These are phyloP conservation scores for Scytalopus superciliaris DNA, from an alignment of 2,113 vertebrate species.

Conservation along the genomic window DNA sequence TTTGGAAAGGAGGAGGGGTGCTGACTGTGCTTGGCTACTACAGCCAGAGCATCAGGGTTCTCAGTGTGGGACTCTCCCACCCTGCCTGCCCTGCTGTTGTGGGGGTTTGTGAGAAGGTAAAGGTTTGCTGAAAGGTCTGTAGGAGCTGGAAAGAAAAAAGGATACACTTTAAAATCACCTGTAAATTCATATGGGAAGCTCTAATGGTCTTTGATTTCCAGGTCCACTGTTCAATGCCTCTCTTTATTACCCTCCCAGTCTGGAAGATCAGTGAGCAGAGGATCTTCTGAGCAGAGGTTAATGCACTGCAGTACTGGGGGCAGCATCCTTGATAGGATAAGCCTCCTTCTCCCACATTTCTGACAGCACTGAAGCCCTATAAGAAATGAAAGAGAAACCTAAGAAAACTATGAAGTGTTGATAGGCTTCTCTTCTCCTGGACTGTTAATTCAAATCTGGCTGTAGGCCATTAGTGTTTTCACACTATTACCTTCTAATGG, in stretches of 20 bases:
- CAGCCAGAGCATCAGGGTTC: accelerated
- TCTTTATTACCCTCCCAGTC: neutral
- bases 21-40: neutral
- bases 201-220: neutral
- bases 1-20: neutral
- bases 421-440: constrained; percentile 12
- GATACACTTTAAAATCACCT: neutral
- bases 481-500: constrained; percentile 55
- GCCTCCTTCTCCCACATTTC: neutral
- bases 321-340: neutral
- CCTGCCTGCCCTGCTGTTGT: neutral
- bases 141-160: neutral
- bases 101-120: neutral
- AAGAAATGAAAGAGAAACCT: neutral
- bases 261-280: neutral
- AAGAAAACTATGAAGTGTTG: neutral
- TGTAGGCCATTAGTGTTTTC: constrained; percentile 44
- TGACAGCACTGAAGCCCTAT: neutral
- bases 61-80: neutral
- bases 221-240: neutral
- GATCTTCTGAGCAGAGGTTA: neutral
- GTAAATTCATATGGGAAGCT: neutral
- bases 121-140: neutral
- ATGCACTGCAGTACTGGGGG: neutral
- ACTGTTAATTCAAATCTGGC: constrained; percentile 51